A percentile compares a stretch with the other conserved stretches of the same genome.
Evolutionary conservation across 1,140 invertebrate species (phyloP).

Genomic region (Zaprionus camerounensis): DNA sequence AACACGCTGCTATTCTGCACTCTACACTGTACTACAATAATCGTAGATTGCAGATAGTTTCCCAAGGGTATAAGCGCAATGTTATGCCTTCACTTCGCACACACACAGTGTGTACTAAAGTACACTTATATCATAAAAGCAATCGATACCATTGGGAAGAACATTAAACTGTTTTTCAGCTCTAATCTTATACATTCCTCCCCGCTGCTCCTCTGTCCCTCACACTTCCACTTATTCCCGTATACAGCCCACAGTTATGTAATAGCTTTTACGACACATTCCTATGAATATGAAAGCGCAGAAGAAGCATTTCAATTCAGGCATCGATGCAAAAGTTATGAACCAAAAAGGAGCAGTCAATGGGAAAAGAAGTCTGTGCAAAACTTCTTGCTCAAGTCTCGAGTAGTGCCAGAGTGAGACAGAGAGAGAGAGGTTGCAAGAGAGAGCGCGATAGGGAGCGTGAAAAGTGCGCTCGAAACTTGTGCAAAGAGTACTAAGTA

Average conservation of each 20-base stretch:
- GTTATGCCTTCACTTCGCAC: neutral
- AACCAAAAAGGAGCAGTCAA: conserved; percentile 19
- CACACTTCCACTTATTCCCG: neutral
- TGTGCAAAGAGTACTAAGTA: conserved; percentile 39
- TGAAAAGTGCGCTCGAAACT: conserved; percentile 38
- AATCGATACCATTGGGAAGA: neutral
- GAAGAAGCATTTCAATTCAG: neutral
- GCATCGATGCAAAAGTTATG: conserved; percentile 26
- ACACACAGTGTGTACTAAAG: neutral
- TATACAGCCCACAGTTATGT: neutral
- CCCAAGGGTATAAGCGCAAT: neutral
- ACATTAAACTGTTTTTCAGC: conserved; percentile 8
- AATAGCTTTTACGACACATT: conserved; percentile 6
- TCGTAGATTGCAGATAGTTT: conserved; percentile 7
- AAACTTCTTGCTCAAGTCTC: conserved; percentile 23
- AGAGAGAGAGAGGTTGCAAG: neutral
- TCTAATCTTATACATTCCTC: neutral
- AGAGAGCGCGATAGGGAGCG: neutral
- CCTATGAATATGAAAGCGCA: conserved; percentile 1
- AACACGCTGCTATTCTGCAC: neutral
- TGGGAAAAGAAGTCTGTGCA: conserved; percentile 20
- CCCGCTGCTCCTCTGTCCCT: neutral
- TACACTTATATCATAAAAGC: conserved; percentile 6
- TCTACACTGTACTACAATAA: neutral
- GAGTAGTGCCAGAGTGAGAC: conserved; percentile 11